A percentile compares a stretch with the other conserved stretches of the same genome.
These are phyloP conservation scores for Sussaba pulchella DNA, from an alignment of 2,888 invertebrate species.

Conservation along the genomic window DNA sequence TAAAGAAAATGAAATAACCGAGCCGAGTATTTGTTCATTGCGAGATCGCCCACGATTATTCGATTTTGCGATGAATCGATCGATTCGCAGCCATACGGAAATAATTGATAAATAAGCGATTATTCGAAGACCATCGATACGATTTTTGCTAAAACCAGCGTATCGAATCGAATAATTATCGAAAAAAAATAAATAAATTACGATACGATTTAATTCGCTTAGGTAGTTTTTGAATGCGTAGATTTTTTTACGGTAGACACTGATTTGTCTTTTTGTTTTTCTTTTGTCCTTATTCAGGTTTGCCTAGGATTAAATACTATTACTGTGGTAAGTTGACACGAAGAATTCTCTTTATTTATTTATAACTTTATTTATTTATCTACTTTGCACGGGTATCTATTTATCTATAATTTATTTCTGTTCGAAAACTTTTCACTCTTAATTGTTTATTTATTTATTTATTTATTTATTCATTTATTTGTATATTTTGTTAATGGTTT, in stretches of 20 bases:
- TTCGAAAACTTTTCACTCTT: constrained; percentile 4
- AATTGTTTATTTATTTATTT: too few relatives aligned
- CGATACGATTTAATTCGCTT: constrained; percentile 26
- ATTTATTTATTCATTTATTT: too few relatives aligned
- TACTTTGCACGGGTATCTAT: constrained; percentile 35
- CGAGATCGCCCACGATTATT: constrained; percentile 10
- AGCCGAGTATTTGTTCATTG: background rate
- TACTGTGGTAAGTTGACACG: constrained; percentile 87
- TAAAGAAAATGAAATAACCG: background rate
- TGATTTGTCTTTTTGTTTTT: constrained; percentile 67
- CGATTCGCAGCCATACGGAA: too few relatives aligned
- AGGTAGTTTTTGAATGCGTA: constrained; percentile 48
- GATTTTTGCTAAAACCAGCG: too few relatives aligned
- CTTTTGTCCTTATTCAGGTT: constrained; percentile 84
- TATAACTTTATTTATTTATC: background rate
- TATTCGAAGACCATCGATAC: too few relatives aligned
- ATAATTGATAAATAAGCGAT: too few relatives aligned
- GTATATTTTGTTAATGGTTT: too few relatives aligned
- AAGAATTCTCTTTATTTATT: constrained; percentile 16
- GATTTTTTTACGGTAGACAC: constrained; percentile 47
- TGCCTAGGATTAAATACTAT: constrained; percentile 89
- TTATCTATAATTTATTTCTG: constrained; percentile 16
- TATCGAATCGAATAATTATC: too few relatives aligned
- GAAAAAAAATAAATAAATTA: too few relatives aligned
- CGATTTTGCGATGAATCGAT: constrained; percentile 38